A percentile compares a stretch with the other conserved stretches of the same genome.
Evolutionary conservation across 2,888 invertebrate species (phyloP).

Genomic region (Hymenopus coronatus): DNA sequence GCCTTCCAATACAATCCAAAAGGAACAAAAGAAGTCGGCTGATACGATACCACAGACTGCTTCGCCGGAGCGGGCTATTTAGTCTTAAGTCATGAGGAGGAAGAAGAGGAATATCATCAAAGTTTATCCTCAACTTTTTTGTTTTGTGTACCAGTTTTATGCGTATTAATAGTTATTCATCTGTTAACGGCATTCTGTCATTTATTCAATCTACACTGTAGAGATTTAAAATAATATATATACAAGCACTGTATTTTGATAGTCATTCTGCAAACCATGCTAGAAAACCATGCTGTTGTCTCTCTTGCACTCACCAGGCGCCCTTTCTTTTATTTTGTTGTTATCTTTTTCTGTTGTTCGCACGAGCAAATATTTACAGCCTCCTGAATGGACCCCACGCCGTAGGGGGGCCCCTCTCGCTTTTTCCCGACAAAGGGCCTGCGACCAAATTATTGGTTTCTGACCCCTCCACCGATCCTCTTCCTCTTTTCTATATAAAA

Average conservation of each 20-base stretch:
- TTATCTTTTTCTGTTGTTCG: background rate
- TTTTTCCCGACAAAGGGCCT: conserved; percentile 25
- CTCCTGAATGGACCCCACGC: background rate
- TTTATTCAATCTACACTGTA: too few relatives aligned
- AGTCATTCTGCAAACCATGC: background rate
- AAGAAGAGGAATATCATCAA: too few relatives aligned
- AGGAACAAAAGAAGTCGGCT: too few relatives aligned
- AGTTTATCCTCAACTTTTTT: too few relatives aligned
- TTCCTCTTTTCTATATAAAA: background rate
- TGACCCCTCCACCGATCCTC: conserved; percentile 13
- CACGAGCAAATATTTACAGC: conserved; percentile 29
- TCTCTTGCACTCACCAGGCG: background rate
- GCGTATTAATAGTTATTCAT: too few relatives aligned
- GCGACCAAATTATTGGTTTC: conserved; percentile 27
- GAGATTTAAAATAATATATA: too few relatives aligned
- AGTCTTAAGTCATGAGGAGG: too few relatives aligned
- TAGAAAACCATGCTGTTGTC: background rate
- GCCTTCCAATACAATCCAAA: too few relatives aligned
- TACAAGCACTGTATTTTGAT: background rate
- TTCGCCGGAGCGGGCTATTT: too few relatives aligned
- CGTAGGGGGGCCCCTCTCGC: conserved; percentile 1
- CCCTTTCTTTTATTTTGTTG: background rate
- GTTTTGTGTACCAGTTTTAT: too few relatives aligned
- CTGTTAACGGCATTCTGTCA: too few relatives aligned
- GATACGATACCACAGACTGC: too few relatives aligned